phyloP scores from a whole-genome alignment of 2,113 vertebrate species.

The Ammodytes marinus region DNA sequence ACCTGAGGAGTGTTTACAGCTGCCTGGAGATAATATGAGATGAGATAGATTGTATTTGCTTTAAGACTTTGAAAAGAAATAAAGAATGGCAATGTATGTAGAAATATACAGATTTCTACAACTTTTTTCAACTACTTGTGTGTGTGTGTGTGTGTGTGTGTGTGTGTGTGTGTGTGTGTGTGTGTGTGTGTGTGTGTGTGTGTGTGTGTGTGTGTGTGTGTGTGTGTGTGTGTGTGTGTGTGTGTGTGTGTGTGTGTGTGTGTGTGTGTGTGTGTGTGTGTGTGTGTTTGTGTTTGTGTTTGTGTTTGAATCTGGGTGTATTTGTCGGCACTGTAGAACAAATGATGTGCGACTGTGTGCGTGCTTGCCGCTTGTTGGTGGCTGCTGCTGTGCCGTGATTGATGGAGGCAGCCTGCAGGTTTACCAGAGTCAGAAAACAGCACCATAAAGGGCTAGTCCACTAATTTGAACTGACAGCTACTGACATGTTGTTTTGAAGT shows the following conservation, averaged over 20 bases:
- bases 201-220: too few species aligned
- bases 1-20: conserved; percentile 47
- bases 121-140: conserved; percentile 57
- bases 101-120: conserved; percentile 50
- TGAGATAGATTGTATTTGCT: conserved; percentile 68
- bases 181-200: too few species aligned
- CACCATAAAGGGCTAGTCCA: conserved; percentile 46
- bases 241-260: conserved; percentile 7
- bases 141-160: too few species aligned
- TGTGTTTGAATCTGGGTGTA: conserved; percentile 10
- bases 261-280: conserved; percentile 10
- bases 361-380: conserved; percentile 9
- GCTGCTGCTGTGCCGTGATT: conserved; percentile 51
- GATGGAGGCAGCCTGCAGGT: conserved; percentile 74
- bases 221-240: too few species aligned
- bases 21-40: conserved; percentile 53
- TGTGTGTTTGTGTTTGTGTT: conserved; percentile 8
- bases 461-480: conserved; percentile 78
- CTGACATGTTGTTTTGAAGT: conserved; percentile 77
- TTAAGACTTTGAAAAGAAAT: conserved; percentile 51
- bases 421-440: conserved; percentile 68
- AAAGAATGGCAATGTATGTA: conserved; percentile 32
- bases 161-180: too few species aligned
- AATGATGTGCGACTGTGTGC: conserved; percentile 47
- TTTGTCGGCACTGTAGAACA: conserved; percentile 39